These are phyloP conservation scores for Hymenochirus boettgeri DNA, from an alignment of 2,113 vertebrate species.

Conservation along the genomic window DNA sequence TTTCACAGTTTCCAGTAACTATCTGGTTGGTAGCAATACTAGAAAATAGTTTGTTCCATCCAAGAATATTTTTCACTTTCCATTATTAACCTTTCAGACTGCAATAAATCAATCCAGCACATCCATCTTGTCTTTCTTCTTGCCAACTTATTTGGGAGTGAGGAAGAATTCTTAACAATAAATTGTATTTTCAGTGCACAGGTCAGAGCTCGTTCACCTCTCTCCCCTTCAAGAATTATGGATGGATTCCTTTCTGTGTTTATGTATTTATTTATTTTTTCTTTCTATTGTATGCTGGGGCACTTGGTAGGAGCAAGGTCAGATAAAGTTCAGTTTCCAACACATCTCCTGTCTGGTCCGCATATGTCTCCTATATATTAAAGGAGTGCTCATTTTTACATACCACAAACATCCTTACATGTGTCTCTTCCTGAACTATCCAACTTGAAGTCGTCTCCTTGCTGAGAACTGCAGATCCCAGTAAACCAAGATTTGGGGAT, in stretches of 20 bases:
- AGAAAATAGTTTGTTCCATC: constrained; percentile 11
- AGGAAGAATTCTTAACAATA: constrained; percentile 24
- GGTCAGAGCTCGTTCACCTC: constrained; percentile 24
- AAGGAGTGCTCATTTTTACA: no score
- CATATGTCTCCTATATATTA: not conserved
- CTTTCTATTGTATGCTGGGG: constrained; percentile 48
- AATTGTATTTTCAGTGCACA: constrained; percentile 15
- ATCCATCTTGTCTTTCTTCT: constrained; percentile 16
- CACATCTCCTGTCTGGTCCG: constrained; percentile 22
- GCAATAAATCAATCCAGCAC: not conserved
- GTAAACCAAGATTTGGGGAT: no score
- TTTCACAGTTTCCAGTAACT: no score
- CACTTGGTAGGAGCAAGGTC: constrained; percentile 52
- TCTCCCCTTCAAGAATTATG: constrained; percentile 19
- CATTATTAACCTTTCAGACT: constrained; percentile 25
- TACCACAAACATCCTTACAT: no score
- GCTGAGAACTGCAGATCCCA: no score
- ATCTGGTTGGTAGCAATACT: not conserved
- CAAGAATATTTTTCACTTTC: constrained; percentile 14
- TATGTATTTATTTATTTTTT: constrained; percentile 42
- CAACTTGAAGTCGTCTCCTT: no score
- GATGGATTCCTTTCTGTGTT: constrained; percentile 43
- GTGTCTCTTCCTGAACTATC: no score
- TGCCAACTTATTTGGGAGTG: constrained; percentile 1
- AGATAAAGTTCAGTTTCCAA: constrained; percentile 17